Base-by-base conservation (phyloP, 1,140 invertebrate genomes). In the Rhagoletis zephyria region DNA sequence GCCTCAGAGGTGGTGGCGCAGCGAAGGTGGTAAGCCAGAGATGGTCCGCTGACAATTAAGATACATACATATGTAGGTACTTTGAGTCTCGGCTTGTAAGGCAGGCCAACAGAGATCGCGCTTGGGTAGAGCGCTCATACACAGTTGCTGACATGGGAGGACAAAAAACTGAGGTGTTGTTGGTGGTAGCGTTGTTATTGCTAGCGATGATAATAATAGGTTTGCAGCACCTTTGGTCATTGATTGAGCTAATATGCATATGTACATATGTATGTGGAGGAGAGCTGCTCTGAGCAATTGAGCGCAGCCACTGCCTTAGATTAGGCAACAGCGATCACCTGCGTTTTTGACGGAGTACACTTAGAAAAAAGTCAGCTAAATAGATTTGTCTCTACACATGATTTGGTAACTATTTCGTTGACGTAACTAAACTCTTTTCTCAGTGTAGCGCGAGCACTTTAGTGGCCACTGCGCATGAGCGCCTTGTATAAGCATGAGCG, bases 61-160 rank as follows among this genome's bases (percentile, higher is more conserved):
- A 61, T 30, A 63, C 64, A 61, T 30, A 63, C 64, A 30, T 30
- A 30, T 30, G 0, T 0, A 30, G 42, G 45, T 81, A 42, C 48
- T 88, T 88, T 88, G 88, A 89, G 88, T 63, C 30, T 30, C 87
- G 88, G 85, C 88, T 10, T 51, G 45, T n/a, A 14, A 77, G 45
- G 1, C 48, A 81, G 45, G 5, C 48, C 19, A 7, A 14, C 45
- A 9, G 9, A 70, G 40, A 56, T 56, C 65, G 40, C 12, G 42
- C 30, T 10, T 48, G 40, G 42, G 3, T 30, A 30, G 30, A 1
- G 12, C 42, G 1, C 67, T 74, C 67, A n/a, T 45, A 30, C 30
- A 30, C 30, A 30, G 30, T 30, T 12, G 67, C 67, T 45, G 14
- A 48, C 40, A 74, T 14, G 3, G 14, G 42, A 4, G 12, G 40